Conservation (phyloP, 2,888 invertebrate species). For the Diloba caeruleocephala region DNA sequence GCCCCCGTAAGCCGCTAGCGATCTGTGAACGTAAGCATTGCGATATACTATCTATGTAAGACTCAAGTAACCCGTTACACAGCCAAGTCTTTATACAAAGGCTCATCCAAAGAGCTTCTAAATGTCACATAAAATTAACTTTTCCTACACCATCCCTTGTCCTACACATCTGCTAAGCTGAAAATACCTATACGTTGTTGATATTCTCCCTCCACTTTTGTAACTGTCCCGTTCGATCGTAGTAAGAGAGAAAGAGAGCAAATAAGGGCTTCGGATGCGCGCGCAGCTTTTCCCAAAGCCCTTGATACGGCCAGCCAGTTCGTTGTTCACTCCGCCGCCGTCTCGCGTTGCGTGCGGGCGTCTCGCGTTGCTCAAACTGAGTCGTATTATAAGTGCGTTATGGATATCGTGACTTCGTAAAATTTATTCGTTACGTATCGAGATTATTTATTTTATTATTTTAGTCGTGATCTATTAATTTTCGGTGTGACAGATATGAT, state of each 20-base stretch:
- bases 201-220: conserved; percentile 58
- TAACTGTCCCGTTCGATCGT: conserved; percentile 39
- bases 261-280: conserved; percentile 60
- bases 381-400: conserved; percentile 48
- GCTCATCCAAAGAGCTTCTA: conserved; percentile 39
- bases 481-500: conserved; percentile 44
- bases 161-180: conserved; percentile 62
- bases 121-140: conserved; percentile 60
- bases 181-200: conserved; percentile 61
- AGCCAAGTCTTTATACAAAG: too few relatives aligned
- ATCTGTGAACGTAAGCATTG: too few relatives aligned
- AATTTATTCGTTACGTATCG: conserved; percentile 31
- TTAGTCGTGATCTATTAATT: conserved; percentile 33
- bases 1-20: too few relatives aligned
- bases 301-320: conserved; percentile 32
- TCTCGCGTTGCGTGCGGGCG: conserved; percentile 77
- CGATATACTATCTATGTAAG: too few relatives aligned
- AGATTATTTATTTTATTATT: conserved; percentile 19
- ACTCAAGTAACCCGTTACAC: too few relatives aligned
- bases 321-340: conserved; percentile 75
- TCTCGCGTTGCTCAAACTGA: conserved; percentile 58
- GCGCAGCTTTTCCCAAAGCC: conserved; percentile 62
- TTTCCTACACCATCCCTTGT: conserved; percentile 52
- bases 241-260: conserved; percentile 38
- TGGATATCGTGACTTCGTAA: conserved; percentile 58